A percentile compares a stretch with the other conserved stretches of the same genome.
phyloP scores from a whole-genome alignment of 2,113 vertebrate species.

The Grammomys dolichurus region DNA sequence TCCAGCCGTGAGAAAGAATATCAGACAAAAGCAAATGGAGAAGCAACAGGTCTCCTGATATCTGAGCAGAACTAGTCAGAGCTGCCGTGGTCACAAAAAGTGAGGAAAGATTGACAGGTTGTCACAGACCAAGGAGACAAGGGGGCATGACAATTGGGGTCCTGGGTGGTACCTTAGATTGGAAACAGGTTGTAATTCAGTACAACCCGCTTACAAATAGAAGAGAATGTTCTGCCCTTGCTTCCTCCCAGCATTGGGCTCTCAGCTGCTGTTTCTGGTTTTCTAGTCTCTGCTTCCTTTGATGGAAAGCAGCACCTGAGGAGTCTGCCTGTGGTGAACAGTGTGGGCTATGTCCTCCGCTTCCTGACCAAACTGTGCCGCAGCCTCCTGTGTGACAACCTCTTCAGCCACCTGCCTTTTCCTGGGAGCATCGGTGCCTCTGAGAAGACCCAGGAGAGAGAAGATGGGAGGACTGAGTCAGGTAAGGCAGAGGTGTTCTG shows the following conservation, averaged over 20 bases:
- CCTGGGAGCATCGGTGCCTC: conserved; percentile 83
- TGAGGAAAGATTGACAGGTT: background rate
- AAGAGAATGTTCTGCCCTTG: background rate
- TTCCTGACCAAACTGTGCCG: conserved; percentile 97
- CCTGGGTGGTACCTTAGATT: background rate
- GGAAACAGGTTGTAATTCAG: background rate
- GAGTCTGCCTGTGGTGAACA: conserved; percentile 96
- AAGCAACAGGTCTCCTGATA: background rate
- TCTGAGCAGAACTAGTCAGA: background rate
- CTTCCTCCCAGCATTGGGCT: background rate
- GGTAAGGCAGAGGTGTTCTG: conserved; percentile 76
- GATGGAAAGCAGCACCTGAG: conserved; percentile 97
- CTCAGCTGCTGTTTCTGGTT: conserved; percentile 61
- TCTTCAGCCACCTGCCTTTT: conserved; percentile 98
- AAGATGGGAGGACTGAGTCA: conserved; percentile 81
- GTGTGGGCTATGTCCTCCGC: conserved; percentile 95
- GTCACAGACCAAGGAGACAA: background rate
- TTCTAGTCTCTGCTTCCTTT: conserved; percentile 92
- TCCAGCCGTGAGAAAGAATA: background rate
- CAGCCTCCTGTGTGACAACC: conserved; percentile 95
- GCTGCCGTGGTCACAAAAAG: background rate
- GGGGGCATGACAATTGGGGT: fast-evolving
- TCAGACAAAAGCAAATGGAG: background rate
- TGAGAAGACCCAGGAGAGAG: conserved; percentile 81
- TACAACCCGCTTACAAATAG: background rate